These are phyloP conservation scores for Menidia beryllina DNA, from an alignment of 2,113 vertebrate species.

Conservation along the genomic window DNA sequence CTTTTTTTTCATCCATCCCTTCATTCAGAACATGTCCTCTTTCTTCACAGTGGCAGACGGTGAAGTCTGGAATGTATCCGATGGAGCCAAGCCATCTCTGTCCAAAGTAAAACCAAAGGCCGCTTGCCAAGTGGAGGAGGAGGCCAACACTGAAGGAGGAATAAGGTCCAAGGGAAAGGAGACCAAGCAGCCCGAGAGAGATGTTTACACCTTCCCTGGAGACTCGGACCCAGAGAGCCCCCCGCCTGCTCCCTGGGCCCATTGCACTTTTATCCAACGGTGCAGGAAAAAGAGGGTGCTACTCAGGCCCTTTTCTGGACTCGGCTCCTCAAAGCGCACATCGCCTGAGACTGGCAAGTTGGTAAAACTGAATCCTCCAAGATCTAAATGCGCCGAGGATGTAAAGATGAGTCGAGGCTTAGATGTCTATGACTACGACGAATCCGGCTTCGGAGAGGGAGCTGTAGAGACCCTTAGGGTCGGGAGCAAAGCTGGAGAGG, in stretches of 20 bases:
- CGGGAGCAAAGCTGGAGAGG: conserved; percentile 56
- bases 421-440: conserved; percentile 54
- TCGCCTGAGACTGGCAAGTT: conserved; percentile 40
- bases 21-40: conserved; percentile 36
- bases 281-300: conserved; percentile 79
- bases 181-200: conserved; percentile 59
- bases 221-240: conserved; percentile 84
- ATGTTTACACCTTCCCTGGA: conserved; percentile 83
- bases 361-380: conserved; percentile 37
- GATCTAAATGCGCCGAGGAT: conserved; percentile 20
- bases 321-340: conserved; percentile 60
- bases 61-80: conserved; percentile 61
- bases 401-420: conserved; percentile 13
- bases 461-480: conserved; percentile 18
- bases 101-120: conserved; percentile 78
- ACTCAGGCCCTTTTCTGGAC: conserved; percentile 81
- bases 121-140: conserved; percentile 61
- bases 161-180: conserved; percentile 54
- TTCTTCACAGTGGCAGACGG: conserved; percentile 67
- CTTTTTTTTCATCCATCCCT: conserved; percentile 16
- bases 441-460: conserved; percentile 27
- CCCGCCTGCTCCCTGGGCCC: conserved; percentile 81
- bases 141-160: conserved; percentile 30
- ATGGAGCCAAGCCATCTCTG: conserved; percentile 62
- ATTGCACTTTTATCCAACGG: conserved; percentile 82